These are phyloP conservation scores for Doryteuthis pealeii DNA, from an alignment of 1,140 invertebrate species.

Conservation along the genomic window DNA sequence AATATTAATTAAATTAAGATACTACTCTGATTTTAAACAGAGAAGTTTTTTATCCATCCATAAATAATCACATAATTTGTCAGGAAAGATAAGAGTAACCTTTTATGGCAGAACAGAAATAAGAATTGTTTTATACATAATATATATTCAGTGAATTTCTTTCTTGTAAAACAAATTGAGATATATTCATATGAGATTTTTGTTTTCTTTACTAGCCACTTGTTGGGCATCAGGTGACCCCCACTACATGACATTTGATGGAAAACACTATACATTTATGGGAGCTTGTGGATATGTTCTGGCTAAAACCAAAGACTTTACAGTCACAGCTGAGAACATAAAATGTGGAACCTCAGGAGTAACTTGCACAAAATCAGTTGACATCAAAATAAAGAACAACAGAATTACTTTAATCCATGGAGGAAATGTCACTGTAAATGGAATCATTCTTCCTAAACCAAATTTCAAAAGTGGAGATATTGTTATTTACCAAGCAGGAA, in stretches of 20 bases:
- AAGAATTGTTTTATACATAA: too few species aligned
- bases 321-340: slow-evolving; percentile 69
- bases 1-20: too few species aligned
- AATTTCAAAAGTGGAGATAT: not conserved
- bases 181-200: too few species aligned
- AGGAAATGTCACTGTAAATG: slow-evolving; percentile 56
- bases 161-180: too few species aligned
- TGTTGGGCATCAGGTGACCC: slow-evolving; percentile 80
- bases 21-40: too few species aligned
- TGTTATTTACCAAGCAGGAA: slow-evolving; percentile 65
- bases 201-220: not conserved
- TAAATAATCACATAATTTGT: too few species aligned
- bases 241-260: slow-evolving; percentile 86
- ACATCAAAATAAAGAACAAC: slow-evolving; percentile 62
- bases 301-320: slow-evolving; percentile 63
- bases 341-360: slow-evolving; percentile 83
- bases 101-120: too few species aligned
- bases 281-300: slow-evolving; percentile 76
- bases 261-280: slow-evolving; percentile 80
- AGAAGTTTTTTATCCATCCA: too few species aligned
- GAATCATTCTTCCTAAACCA: not conserved
- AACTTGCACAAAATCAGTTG: slow-evolving; percentile 83
- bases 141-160: too few species aligned
- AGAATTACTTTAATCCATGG: slow-evolving; percentile 74
- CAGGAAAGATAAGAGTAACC: too few species aligned